phyloP scores from a whole-genome alignment of 1,140 invertebrate species.

The Zelostemma sp. region DNA sequence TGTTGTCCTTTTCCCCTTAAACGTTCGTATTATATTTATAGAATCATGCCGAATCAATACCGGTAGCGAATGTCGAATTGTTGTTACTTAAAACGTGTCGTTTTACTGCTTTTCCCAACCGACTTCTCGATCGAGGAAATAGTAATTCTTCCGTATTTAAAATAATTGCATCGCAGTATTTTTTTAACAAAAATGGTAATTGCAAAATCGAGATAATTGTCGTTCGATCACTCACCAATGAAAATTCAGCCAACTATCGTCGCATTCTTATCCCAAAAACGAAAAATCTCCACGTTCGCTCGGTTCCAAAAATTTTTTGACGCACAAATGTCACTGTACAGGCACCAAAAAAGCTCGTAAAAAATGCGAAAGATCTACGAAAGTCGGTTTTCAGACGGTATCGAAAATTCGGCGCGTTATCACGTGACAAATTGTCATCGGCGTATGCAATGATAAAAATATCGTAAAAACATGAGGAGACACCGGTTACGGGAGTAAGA shows the following conservation, averaged over 20 bases:
- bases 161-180: no score
- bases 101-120: no score
- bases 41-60: conserved; percentile 39
- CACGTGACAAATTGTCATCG: conserved; percentile 16
- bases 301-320: no score
- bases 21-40: conserved; percentile 36
- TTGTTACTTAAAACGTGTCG: conserved; percentile 12
- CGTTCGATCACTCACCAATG: background rate
- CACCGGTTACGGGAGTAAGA: conserved; percentile 49
- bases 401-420: background rate
- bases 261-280: conserved; percentile 16
- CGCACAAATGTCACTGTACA: conserved; percentile 29
- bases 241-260: conserved; percentile 13
- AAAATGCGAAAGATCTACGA: no score
- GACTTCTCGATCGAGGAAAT: no score
- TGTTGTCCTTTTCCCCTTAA: conserved; percentile 19
- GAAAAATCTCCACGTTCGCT: conserved; percentile 9
- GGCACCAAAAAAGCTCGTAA: conserved; percentile 5
- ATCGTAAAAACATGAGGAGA: conserved; percentile 30
- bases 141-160: no score
- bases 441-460: conserved; percentile 7
- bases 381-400: no score
- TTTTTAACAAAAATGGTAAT: no score
- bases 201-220: no score
- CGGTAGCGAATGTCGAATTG: conserved; percentile 20